Conservation (phyloP, 2,888 invertebrate species). For the Athalia circularis region DNA sequence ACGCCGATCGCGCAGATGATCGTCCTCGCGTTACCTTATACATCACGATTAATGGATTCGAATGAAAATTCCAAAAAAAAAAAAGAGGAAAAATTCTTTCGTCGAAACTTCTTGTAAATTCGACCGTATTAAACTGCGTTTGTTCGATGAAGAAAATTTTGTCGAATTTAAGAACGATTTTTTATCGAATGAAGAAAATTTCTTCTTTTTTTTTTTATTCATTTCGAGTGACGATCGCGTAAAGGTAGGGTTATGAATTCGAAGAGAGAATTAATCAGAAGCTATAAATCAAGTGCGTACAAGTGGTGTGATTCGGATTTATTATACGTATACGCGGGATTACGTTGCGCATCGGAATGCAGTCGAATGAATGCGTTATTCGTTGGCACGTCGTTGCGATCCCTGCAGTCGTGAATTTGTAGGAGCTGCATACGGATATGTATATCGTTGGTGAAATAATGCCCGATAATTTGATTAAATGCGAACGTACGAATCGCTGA, state of each 20-base stretch:
- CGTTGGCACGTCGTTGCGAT: too few relatives aligned
- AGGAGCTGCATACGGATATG: neutral
- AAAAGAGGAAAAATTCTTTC: too few relatives aligned
- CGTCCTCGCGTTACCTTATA: neutral
- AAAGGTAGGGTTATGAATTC: too few relatives aligned
- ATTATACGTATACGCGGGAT: slow-evolving; percentile 3
- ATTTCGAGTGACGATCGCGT: too few relatives aligned
- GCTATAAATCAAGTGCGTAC: slow-evolving; percentile 35
- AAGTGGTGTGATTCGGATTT: slow-evolving; percentile 25
- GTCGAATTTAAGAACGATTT: too few relatives aligned
- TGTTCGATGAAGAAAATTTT: too few relatives aligned
- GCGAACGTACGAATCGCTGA: neutral
- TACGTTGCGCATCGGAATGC: slow-evolving; percentile 20
- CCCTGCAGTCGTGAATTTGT: neutral
- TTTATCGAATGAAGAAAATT: too few relatives aligned
- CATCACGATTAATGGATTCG: too few relatives aligned
- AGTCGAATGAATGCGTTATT: neutral
- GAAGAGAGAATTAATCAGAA: neutral
- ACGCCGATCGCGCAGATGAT: neutral
- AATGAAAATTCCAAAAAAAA: too few relatives aligned
- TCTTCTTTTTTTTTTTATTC: too few relatives aligned
- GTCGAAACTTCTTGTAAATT: too few relatives aligned
- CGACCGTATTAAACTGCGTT: too few relatives aligned
- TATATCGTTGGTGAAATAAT: neutral
- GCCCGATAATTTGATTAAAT: slow-evolving; percentile 11